Evolutionary conservation across 2,888 invertebrate genomes (phyloP), one percentile per base, ranked within the genome.

Genomic region (Phymatocera aterrima): DNA sequence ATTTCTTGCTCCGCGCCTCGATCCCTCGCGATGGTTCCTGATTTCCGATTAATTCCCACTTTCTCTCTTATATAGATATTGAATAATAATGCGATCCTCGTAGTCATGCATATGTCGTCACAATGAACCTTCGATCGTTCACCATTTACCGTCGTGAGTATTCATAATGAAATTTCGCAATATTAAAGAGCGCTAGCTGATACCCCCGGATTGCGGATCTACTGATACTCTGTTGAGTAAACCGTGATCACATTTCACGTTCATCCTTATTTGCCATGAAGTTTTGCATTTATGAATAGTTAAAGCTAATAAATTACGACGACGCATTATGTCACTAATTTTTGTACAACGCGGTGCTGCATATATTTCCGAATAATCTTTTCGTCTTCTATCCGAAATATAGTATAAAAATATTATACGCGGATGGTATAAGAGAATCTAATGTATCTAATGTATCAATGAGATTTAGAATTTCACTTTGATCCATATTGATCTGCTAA

Each of bases 1-100:
- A 31, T 80, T 78, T 51, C 57, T 79, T 77, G 77, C 70, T 77
- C 24, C 46, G 54, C 54, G 28, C 74, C 64, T 68, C 46, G 46
- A 68, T 68, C 46, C 43, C 24, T 21, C 28, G n/a, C n/a, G 61
- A 65, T 79, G 78, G 78, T 83, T 82, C 80, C 80, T 82, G 80
- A 80, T 82, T 64, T 21, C 64, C 40, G 21, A 43, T 68, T 68
- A 43, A 46, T 68, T 80, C 80, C 77, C 68, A 78, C 78, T 78
- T 78, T 78, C 78, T 72, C 78, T 72, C 3, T 28, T 24, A 37
- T 37, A 61, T 10, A 37, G 18, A 28, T 57, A 57, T 57, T 57
- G 57, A 28, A 57, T 57, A 57, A 57, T 57, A 57, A 28, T 12
- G 28, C 5, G 15, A 57, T 28, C n/a, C 15, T 10, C 28, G 4